Evolutionary conservation across 2,113 vertebrate species (phyloP).

Genomic region (Leptodactylus fuscus): DNA sequence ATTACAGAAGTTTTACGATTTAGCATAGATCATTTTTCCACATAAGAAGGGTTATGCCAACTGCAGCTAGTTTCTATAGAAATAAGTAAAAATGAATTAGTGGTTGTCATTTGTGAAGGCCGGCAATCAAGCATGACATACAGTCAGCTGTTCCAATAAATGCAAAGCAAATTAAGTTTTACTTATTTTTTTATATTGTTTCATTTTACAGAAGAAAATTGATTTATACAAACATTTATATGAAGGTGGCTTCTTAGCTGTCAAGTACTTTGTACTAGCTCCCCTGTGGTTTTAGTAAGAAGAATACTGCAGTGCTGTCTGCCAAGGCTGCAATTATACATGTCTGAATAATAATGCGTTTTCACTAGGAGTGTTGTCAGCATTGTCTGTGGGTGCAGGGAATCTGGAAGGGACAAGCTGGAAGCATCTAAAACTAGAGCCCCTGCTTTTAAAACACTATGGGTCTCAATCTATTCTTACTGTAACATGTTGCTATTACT

Average conservation of each 20-base stretch:
- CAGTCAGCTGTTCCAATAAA: slow-evolving; percentile 69
- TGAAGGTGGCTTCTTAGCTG: slow-evolving; percentile 63
- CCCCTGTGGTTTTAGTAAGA: slow-evolving; percentile 33
- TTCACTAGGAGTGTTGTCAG: slow-evolving; percentile 52
- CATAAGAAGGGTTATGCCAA: slow-evolving; percentile 68
- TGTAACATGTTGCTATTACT: too few relatives aligned
- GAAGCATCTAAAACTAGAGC: slow-evolving; percentile 57
- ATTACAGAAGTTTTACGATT: slow-evolving; percentile 36
- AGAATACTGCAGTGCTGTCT: slow-evolving; percentile 46
- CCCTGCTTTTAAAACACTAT: slow-evolving; percentile 72
- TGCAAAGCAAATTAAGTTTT: slow-evolving; percentile 67
- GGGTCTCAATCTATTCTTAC: too few relatives aligned
- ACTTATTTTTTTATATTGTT: slow-evolving; percentile 41
- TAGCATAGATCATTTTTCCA: slow-evolving; percentile 42
- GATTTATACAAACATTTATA: slow-evolving; percentile 65
- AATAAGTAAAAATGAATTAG: slow-evolving; percentile 57
- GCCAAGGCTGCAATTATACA: slow-evolving; percentile 50
- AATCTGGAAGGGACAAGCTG: slow-evolving; percentile 21
- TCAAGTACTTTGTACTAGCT: slow-evolving; percentile 15
- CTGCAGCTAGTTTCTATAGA: slow-evolving; percentile 63
- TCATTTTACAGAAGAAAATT: slow-evolving; percentile 60
- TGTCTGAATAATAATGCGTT: slow-evolving; percentile 54
- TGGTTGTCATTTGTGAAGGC: slow-evolving; percentile 60
- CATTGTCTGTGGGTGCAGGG: slow-evolving; percentile 33
- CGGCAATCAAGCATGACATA: slow-evolving; percentile 67